Base-by-base conservation (phyloP, 2,888 invertebrate genomes). In the Lasius platythorax region DNA sequence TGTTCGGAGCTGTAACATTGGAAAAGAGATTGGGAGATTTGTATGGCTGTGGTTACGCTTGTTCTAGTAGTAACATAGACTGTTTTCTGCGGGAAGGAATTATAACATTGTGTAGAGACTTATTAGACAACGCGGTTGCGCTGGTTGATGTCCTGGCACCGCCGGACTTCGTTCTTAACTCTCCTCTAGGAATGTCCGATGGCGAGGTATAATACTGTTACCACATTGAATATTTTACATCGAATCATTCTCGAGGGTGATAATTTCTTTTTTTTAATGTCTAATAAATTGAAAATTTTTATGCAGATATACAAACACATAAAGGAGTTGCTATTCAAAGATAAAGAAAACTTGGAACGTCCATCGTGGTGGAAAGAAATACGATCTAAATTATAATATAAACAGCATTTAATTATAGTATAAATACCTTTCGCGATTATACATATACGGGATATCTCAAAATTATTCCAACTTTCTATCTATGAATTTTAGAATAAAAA, bases 351-450 rank as follows among this genome's bases (percentile, higher is more conserved):
- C 0, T 95, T 97, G 93, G 95, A 96, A 79, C 96, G 97, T n/a
- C 97, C 98, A 0, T 91, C 94, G 18, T 98, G 98, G 98, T 98
- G 98, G 98, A 95, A 96, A 53, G 97, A 97, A 91, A 96, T 97
- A n/a, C 83, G 40, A 79, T 79, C 90, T 12, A 90, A 90, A 82
- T 74, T 90, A 50, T 56, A 58, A 56, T 37, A 53, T 70, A 33
- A 43, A 46, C 15, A 46, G 12, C 0, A 43, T 43, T 43, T 89
- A 63, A 78, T 37, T n/a, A 30, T 11, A 61, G 12, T 61, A 68
- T 23, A 33, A 30, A 73, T 56, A 15, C 37, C 3, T 6, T 40
- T 5, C 37, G 37, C 37, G 37, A 37, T 37, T 37, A 37, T 28
- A 5, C n/a, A n/a, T n/a, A n/a, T 50, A 18, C 0, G 6, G 61